phyloP scores from a whole-genome alignment of 2,888 invertebrate species.

The Netelia fuscicornis region DNA sequence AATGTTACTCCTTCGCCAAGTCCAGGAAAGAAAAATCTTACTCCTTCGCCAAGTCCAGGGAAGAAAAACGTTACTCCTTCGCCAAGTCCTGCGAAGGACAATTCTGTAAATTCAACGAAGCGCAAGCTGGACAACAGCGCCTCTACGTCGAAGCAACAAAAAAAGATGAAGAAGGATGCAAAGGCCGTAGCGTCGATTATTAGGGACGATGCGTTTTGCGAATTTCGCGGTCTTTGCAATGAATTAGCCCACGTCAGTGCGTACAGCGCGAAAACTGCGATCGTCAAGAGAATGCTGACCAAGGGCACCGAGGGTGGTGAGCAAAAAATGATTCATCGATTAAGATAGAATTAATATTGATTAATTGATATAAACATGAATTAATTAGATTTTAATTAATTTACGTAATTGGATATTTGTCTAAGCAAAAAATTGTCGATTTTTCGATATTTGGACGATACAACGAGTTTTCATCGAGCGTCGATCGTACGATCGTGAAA shows the following conservation, averaged over 20 bases:
- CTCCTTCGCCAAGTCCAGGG: background rate
- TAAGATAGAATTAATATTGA: background rate
- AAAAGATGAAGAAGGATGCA: conserved; percentile 51
- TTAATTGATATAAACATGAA: background rate
- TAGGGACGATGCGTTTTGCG: conserved; percentile 90
- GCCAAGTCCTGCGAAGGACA: conserved; percentile 6
- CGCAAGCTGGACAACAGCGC: conserved; percentile 47
- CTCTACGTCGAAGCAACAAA: conserved; percentile 33
- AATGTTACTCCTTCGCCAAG: background rate
- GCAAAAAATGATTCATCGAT: conserved; percentile 50
- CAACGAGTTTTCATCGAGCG: background rate
- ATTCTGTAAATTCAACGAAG: background rate
- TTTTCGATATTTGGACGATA: no score
- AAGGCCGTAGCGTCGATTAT: conserved; percentile 62
- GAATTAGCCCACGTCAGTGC: conserved; percentile 91
- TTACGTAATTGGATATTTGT: background rate
- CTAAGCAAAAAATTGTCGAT: no score
- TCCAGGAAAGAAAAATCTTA: background rate
- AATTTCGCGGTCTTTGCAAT: conserved; percentile 92
- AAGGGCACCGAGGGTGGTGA: conserved; percentile 85
- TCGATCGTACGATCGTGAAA: background rate
- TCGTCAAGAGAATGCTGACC: conserved; percentile 89
- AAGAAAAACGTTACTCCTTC: background rate
- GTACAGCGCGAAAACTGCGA: conserved; percentile 93
- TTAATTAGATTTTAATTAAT: background rate